phyloP scores from a whole-genome alignment of 2,888 invertebrate species.

The Acanthopleura granulata region DNA sequence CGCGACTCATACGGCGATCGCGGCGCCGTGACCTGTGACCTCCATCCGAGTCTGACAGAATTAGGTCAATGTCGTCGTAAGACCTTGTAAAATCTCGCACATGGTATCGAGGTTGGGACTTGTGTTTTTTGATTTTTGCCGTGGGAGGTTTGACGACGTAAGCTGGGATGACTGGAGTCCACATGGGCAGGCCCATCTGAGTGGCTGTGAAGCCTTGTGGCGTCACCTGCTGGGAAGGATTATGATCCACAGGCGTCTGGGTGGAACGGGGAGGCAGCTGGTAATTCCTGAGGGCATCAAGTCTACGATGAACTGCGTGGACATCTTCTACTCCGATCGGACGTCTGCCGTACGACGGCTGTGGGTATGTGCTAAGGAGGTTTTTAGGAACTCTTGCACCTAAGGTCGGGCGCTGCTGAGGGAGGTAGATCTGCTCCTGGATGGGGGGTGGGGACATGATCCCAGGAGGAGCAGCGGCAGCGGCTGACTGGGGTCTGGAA shows the following conservation, averaged over 20 bases:
- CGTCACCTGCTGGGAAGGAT: background rate
- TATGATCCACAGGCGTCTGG: background rate
- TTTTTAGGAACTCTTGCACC: background rate
- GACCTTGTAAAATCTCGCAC: conserved; percentile 44
- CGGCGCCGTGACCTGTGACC: conserved; percentile 25
- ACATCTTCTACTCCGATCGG: conserved; percentile 57
- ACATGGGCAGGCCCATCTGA: conserved; percentile 14
- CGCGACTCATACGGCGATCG: conserved; percentile 27
- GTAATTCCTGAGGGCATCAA: conserved; percentile 52
- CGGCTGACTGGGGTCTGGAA: background rate
- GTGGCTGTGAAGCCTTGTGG: conserved; percentile 2
- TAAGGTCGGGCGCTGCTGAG: background rate
- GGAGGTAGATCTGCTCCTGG: background rate
- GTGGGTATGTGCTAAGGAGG: background rate
- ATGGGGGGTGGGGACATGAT: background rate
- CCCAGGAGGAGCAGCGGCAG: background rate
- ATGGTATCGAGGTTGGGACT: conserved; percentile 31
- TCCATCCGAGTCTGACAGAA: conserved; percentile 47
- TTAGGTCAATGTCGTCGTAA: conserved; percentile 45
- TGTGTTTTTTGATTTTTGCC: conserved; percentile 13
- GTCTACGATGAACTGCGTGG: conserved; percentile 48
- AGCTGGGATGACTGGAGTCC: conserved; percentile 24
- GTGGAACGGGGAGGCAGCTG: conserved; percentile 45
- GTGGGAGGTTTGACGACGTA: conserved; percentile 42
- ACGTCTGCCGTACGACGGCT: background rate